Conservation (phyloP, 2,888 invertebrate species). For the Dysmachus trigonus region DNA sequence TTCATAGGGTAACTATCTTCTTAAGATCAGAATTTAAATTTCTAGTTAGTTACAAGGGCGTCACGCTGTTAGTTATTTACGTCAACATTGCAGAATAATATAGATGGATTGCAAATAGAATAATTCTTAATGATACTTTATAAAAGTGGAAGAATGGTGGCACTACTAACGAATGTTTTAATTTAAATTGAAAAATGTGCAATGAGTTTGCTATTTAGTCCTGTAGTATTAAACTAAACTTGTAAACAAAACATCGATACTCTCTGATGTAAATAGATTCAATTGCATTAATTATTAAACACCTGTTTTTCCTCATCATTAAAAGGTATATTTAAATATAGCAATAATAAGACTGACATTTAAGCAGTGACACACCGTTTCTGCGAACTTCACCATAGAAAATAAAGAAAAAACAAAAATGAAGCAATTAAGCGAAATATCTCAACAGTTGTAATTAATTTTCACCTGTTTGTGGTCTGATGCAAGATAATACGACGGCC, state of each 20-base stretch:
- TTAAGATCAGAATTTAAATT: too few species aligned
- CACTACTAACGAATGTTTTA: too few species aligned
- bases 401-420: background rate
- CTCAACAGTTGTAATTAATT: slow-evolving; percentile 6
- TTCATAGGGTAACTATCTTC: too few species aligned
- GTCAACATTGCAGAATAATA: too few species aligned
- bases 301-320: background rate
- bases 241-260: background rate
- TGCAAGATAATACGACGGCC: background rate
- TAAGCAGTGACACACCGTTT: background rate
- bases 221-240: too few species aligned
- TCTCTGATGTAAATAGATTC: background rate
- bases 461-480: background rate
- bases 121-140: too few species aligned
- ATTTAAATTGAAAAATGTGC: background rate
- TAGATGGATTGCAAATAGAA: too few species aligned
- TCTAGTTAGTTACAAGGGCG: too few species aligned
- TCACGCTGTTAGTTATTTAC: too few species aligned
- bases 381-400: background rate
- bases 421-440: background rate
- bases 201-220: background rate
- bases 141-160: too few species aligned
- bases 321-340: background rate
- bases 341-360: background rate
- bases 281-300: background rate